Evolutionary conservation across 2,888 invertebrate species (phyloP).

Genomic region (Cephus pulcher): DNA sequence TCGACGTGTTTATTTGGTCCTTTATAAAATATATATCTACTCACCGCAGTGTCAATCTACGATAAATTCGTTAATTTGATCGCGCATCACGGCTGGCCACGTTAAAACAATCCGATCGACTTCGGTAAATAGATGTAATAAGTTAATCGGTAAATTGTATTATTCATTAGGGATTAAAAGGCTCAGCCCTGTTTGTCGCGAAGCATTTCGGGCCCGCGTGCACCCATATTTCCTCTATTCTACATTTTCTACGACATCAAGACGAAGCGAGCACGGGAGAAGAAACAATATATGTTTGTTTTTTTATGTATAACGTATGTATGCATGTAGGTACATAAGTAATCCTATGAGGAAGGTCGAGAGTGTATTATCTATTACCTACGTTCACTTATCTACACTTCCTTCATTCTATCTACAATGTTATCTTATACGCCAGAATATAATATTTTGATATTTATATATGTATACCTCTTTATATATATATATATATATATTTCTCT

Average conservation of each 20-base stretch:
- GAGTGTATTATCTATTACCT: background rate
- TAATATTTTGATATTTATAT: constrained; percentile 1
- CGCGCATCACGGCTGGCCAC: background rate
- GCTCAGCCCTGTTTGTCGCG: background rate
- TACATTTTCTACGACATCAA: background rate
- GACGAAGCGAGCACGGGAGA: background rate
- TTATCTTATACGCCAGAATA: background rate
- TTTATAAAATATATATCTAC: background rate
- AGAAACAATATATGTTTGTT: background rate
- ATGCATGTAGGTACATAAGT: constrained; percentile 1
- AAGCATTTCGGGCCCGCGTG: background rate
- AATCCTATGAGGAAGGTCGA: background rate
- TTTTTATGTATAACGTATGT: background rate
- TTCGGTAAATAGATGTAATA: background rate
- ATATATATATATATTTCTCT: background rate
- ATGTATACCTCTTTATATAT: background rate
- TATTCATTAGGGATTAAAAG: background rate
- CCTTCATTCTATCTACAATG: constrained; percentile 1
- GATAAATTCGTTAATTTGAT: background rate
- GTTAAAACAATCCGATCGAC: background rate
- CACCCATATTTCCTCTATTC: background rate
- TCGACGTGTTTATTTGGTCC: background rate
- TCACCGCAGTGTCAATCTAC: background rate
- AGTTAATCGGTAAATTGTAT: background rate
- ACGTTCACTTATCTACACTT: constrained; percentile 1